These are phyloP conservation scores for Perccottus glenii DNA, from an alignment of 2,113 vertebrate genomes.

Conservation along the genomic window DNA sequence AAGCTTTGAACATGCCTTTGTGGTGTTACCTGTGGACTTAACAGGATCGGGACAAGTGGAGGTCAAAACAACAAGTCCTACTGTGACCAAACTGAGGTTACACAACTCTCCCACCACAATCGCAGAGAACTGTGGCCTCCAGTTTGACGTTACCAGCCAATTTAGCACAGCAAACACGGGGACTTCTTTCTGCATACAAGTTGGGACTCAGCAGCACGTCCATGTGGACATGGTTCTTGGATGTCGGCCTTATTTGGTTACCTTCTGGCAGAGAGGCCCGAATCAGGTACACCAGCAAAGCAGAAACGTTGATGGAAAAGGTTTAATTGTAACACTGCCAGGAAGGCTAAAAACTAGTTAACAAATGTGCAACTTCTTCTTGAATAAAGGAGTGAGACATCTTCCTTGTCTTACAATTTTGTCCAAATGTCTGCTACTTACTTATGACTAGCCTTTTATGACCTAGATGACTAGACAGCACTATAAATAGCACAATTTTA, in stretches of 20 bases:
- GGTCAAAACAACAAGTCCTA: slow-evolving; percentile 36
- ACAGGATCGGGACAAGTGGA: slow-evolving; percentile 23
- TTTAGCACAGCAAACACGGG: slow-evolving; percentile 16
- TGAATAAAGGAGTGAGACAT: neutral
- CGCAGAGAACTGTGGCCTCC: slow-evolving; percentile 69
- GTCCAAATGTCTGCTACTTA: too few relatives aligned
- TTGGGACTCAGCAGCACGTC: slow-evolving; percentile 18
- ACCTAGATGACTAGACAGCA: too few relatives aligned
- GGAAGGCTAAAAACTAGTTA: too few relatives aligned
- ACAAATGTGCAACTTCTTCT: neutral
- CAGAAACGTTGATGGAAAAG: slow-evolving; percentile 5
- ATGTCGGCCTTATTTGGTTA: slow-evolving; percentile 75
- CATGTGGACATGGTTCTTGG: slow-evolving; percentile 33
- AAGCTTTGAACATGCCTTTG: slow-evolving; percentile 60
- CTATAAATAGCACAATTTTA: too few relatives aligned
- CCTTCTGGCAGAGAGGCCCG: slow-evolving; percentile 65
- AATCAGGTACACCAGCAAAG: slow-evolving; percentile 40
- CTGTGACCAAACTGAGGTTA: slow-evolving; percentile 11
- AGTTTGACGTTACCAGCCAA: slow-evolving; percentile 66
- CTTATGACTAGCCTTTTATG: too few relatives aligned
- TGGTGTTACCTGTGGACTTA: slow-evolving; percentile 68
- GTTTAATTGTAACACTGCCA: neutral
- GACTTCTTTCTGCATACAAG: slow-evolving; percentile 65
- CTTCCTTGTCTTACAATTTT: too few relatives aligned
- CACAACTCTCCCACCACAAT: slow-evolving; percentile 47